phyloP scores from a whole-genome alignment of 30 jellyfish, hydroid and myxozoan genomes.

The Aurelia coerulea region DNA sequence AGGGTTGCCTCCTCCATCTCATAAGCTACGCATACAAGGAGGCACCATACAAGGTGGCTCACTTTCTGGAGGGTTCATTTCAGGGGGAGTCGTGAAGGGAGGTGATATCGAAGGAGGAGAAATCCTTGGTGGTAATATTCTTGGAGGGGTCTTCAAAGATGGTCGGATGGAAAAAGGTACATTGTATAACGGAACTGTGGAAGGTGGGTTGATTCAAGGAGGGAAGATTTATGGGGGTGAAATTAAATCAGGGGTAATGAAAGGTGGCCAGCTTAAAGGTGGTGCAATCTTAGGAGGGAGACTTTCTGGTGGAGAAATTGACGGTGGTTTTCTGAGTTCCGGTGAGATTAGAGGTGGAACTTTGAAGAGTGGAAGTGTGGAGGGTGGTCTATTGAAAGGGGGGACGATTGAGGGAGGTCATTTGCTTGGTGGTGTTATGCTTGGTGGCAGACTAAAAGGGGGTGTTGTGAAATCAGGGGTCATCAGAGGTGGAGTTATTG shows the following conservation, averaged over 20 bases:
- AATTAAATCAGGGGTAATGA: slow-evolving; percentile 76
- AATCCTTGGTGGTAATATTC: slow-evolving; percentile 75
- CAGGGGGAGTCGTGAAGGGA: slow-evolving; percentile 89
- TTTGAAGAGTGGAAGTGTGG: slow-evolving; percentile 85
- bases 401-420: slow-evolving; percentile 97
- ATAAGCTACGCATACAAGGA: slow-evolving; percentile 68
- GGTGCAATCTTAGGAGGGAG: slow-evolving; percentile 90
- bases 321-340: slow-evolving; percentile 89
- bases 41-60: slow-evolving; percentile 84
- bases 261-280: slow-evolving; percentile 89
- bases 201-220: slow-evolving; percentile 85
- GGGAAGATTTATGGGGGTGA: slow-evolving; percentile 89
- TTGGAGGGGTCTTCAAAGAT: slow-evolving; percentile 76
- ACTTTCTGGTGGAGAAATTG: slow-evolving; percentile 84
- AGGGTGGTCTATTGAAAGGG: slow-evolving; percentile 90
- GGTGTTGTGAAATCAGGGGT: slow-evolving; percentile 91
- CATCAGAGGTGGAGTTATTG: slow-evolving; percentile 90
- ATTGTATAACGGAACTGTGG: slow-evolving; percentile 72
- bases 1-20: background rate
- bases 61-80: slow-evolving; percentile 82
- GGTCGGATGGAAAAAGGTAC: slow-evolving; percentile 91
- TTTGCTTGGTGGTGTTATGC: slow-evolving; percentile 95
- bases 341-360: slow-evolving; percentile 93
- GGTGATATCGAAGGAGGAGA: slow-evolving; percentile 95
- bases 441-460: slow-evolving; percentile 91